Evolutionary conservation across 2,797 vertebrate genomes (phyloP).

Genomic region (Anguilla pacifica): DNA sequence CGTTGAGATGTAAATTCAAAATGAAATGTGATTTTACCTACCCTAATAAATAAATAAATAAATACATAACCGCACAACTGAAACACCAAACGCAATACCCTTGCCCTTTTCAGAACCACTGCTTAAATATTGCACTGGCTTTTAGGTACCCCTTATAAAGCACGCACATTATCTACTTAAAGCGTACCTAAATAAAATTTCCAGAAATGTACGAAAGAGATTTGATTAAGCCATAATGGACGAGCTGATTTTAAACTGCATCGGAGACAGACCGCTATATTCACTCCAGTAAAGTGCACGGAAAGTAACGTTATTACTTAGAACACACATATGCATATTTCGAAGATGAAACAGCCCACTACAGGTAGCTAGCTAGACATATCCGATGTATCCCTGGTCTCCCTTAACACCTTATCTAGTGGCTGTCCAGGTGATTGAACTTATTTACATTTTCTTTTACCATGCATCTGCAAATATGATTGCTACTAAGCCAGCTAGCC

Average conservation of each 20-base stretch:
- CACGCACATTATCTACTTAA: conserved; percentile 41
- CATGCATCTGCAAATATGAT: conserved; percentile 12
- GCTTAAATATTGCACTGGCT: conserved; percentile 32
- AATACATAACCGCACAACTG: neutral
- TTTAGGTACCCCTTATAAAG: conserved; percentile 38
- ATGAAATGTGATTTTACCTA: conserved; percentile 13
- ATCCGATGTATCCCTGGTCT: conserved; percentile 8
- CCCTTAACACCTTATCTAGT: neutral
- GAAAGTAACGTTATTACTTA: conserved; percentile 12
- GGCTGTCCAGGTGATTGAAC: neutral
- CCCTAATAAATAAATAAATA: neutral
- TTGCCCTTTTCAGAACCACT: conserved; percentile 27
- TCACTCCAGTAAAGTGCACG: conserved; percentile 13
- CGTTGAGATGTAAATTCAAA: neutral
- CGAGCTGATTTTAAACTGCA: conserved; percentile 25
- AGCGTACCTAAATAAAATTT: neutral
- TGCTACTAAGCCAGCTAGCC: conserved; percentile 7
- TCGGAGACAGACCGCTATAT: conserved; percentile 8
- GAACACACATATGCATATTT: conserved; percentile 20
- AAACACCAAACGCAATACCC: conserved; percentile 5
- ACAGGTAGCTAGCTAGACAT: neutral
- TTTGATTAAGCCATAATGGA: neutral
- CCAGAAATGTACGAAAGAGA: conserved; percentile 2
- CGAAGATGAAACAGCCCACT: conserved; percentile 22
- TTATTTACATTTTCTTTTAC: neutral